These are phyloP conservation scores for Belonocnema kinseyi DNA, from an alignment of 1,140 invertebrate species.

Conservation along the genomic window DNA sequence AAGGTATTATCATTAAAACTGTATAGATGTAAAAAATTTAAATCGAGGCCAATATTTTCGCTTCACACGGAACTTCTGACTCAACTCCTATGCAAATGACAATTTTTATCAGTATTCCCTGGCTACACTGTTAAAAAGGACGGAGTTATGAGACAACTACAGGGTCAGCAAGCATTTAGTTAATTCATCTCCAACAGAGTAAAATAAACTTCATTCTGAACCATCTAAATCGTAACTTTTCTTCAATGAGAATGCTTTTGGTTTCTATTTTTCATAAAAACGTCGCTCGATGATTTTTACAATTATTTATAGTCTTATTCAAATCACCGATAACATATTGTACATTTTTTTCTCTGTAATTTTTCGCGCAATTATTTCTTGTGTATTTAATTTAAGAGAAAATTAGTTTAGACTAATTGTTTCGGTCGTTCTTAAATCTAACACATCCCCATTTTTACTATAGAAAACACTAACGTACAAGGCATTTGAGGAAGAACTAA, in stretches of 20 bases:
- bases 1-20: not conserved
- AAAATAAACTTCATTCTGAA: not conserved
- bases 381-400: conserved; percentile 32
- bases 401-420: not conserved
- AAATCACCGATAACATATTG: not conserved
- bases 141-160: too few species aligned
- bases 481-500: conserved; percentile 31
- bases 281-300: conserved; percentile 37
- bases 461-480: conserved; percentile 41
- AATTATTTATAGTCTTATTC: conserved; percentile 1
- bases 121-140: too few species aligned
- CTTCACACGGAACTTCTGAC: not conserved
- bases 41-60: not conserved
- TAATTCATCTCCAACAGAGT: too few species aligned
- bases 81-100: not conserved
- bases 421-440: conserved; percentile 38
- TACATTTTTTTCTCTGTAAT: conserved; percentile 33
- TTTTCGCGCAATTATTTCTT: not conserved
- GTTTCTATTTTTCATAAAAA: not conserved
- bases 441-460: conserved; percentile 47
- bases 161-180: too few species aligned
- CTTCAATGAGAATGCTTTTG: conserved; percentile 4
- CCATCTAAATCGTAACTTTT: conserved; percentile 22
- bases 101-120: too few species aligned
- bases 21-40: not conserved